Evolutionary conservation across 2,797 vertebrate species (phyloP).

Genomic region (Macropus fuliginosus): DNA sequence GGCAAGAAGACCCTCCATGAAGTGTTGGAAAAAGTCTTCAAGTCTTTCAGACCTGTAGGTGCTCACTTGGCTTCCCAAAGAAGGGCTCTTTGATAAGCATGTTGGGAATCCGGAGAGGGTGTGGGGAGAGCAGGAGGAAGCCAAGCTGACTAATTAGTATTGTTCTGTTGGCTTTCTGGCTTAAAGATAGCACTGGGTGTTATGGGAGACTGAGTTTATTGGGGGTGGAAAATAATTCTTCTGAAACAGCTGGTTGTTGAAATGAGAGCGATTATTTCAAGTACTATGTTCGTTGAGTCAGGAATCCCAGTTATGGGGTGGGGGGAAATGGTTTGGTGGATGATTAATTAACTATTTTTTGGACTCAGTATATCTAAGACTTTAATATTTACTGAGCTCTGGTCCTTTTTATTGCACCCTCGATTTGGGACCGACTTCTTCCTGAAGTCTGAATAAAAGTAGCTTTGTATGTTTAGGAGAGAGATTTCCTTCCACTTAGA

Average conservation of each 20-base stretch:
- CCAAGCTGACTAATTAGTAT: constrained; percentile 61
- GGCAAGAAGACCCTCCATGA: constrained; percentile 98
- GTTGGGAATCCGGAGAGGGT: constrained; percentile 1
- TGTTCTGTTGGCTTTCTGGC: constrained; percentile 56
- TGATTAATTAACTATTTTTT: not conserved
- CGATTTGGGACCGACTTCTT: not conserved
- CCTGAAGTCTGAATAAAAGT: not conserved
- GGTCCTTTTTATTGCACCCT: not conserved
- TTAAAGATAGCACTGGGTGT: constrained; percentile 60
- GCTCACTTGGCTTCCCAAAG: constrained; percentile 26
- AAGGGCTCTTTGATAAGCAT: not conserved
- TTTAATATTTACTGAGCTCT: not conserved
- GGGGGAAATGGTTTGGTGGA: constrained; percentile 50
- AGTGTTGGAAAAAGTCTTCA: constrained; percentile 98
- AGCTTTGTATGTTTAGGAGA: not conserved
- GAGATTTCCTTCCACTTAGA: not conserved
- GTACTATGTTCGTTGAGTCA: constrained; percentile 47
- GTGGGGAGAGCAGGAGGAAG: constrained; percentile 53
- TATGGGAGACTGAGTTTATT: constrained; percentile 14
- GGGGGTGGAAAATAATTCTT: constrained; percentile 31
- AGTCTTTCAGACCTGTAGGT: constrained; percentile 98
- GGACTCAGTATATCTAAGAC: not conserved
- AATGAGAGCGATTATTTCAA: constrained; percentile 68
- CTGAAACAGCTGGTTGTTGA: constrained; percentile 68
- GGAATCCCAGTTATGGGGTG: not conserved